These are phyloP conservation scores for Podargus strigoides DNA, from an alignment of 2,797 vertebrate species.

Conservation along the genomic window DNA sequence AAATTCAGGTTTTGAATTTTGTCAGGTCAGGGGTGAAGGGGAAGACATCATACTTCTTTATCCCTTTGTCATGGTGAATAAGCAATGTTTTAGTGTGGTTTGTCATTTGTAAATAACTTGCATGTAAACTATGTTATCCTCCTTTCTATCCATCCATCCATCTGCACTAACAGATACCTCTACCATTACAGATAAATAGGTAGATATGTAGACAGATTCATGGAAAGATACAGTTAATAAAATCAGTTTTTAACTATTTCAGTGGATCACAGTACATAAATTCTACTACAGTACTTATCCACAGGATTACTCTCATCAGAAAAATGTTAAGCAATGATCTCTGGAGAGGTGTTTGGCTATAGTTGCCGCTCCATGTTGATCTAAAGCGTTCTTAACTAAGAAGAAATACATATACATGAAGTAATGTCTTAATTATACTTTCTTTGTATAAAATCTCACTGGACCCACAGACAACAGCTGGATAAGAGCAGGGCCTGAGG, in stretches of 20 bases:
- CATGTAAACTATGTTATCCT: background rate
- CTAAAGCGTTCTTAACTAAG: background rate
- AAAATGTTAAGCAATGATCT: background rate
- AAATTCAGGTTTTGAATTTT: background rate
- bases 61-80: background rate
- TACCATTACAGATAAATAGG: background rate
- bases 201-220: background rate
- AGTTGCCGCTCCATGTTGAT: background rate
- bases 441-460: background rate
- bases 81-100: background rate
- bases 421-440: background rate
- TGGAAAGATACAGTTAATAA: background rate
- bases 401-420: background rate
- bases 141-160: background rate
- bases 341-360: background rate
- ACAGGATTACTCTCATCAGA: background rate
- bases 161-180: background rate
- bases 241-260: background rate
- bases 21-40: background rate
- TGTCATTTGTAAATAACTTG: background rate
- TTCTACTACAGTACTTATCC: background rate
- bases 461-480: background rate
- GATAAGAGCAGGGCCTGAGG: background rate
- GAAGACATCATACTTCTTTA: background rate
- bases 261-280: background rate